A percentile compares a stretch with the other conserved stretches of the same genome.
Conservation (phyloP, 2,113 vertebrate genomes). For the Sinocyclocheilus maitianheensis region DNA sequence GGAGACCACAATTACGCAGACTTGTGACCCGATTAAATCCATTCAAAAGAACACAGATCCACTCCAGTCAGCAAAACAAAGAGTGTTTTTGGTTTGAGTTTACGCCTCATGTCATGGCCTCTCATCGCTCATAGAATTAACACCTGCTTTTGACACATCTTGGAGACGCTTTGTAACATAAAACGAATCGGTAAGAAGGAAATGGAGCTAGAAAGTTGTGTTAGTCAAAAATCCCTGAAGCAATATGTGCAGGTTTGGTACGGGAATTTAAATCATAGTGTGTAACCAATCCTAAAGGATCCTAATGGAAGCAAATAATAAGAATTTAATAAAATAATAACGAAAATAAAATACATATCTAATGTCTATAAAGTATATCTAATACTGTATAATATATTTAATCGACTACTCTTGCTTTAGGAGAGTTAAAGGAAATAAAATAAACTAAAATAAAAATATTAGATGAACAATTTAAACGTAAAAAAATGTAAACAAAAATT, state of each 20-base stretch:
- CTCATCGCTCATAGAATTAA: not conserved
- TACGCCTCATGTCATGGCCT: not conserved
- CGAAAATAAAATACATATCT: not conserved
- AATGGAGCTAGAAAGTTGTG: not conserved
- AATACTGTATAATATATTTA: too few relatives aligned
- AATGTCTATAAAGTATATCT: not conserved
- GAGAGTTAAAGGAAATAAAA: too few relatives aligned
- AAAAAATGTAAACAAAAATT: too few relatives aligned
- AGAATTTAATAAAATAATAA: not conserved
- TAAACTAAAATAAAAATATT: too few relatives aligned
- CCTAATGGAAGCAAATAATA: not conserved
- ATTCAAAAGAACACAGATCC: not conserved
- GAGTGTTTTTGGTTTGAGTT: not conserved
- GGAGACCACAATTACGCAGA: not conserved
- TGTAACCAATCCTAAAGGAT: not conserved
- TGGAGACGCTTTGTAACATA: not conserved
- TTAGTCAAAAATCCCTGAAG: not conserved
- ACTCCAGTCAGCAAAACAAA: slow-evolving; percentile 8
- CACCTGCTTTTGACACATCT: not conserved
- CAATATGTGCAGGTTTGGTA: not conserved
- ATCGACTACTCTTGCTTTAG: too few relatives aligned
- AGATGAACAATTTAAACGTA: too few relatives aligned
- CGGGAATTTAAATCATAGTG: not conserved
- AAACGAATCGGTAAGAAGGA: not conserved
- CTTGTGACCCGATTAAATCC: not conserved